phyloP scores from a whole-genome alignment of 2,797 vertebrate species.

The Euphonia xanthogaster region DNA sequence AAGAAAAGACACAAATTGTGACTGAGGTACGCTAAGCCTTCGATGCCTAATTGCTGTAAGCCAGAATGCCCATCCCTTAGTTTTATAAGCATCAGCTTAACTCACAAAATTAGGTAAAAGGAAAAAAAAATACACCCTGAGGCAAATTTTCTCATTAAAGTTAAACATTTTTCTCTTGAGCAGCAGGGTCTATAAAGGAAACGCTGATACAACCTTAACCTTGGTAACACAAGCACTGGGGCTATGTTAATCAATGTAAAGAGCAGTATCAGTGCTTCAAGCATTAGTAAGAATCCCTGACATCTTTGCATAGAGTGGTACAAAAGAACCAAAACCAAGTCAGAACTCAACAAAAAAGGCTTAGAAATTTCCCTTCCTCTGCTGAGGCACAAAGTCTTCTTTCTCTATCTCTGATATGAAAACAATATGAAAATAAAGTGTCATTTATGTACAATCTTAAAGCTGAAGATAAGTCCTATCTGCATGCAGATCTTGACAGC shows the following conservation, averaged over 20 bases:
- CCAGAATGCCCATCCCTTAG: slow-evolving; percentile 28
- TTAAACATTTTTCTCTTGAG: slow-evolving; percentile 51
- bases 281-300: not conserved
- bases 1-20: not conserved
- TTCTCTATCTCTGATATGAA: not conserved
- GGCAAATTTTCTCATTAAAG: slow-evolving; percentile 61
- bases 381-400: not conserved
- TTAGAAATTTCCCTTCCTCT: slow-evolving; percentile 10
- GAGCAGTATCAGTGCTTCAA: not conserved
- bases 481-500: not conserved
- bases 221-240: slow-evolving; percentile 17
- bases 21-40: not conserved
- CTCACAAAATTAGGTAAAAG: not conserved
- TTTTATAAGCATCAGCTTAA: slow-evolving; percentile 50
- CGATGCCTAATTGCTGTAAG: not conserved
- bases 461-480: not conserved
- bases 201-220: slow-evolving; percentile 57
- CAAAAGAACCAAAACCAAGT: not conserved
- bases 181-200: slow-evolving; percentile 56
- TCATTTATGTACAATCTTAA: not conserved
- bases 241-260: slow-evolving; percentile 56
- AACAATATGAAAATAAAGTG: not conserved
- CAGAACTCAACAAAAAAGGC: not conserved
- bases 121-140: not conserved
- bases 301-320: not conserved